These are phyloP conservation scores for Encarsia formosa DNA, from an alignment of 2,888 invertebrate species.

Conservation along the genomic window DNA sequence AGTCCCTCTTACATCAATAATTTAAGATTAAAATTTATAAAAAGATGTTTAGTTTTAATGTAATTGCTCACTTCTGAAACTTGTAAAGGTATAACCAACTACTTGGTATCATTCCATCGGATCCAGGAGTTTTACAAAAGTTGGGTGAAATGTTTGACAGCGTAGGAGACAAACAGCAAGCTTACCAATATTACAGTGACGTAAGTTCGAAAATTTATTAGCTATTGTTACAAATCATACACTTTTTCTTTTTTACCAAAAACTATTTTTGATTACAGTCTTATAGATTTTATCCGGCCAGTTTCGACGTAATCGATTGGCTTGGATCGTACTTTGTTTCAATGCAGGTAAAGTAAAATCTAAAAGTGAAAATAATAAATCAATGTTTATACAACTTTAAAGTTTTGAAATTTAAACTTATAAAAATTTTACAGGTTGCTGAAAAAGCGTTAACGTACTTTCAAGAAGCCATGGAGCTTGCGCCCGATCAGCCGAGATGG, in stretches of 20 bases:
- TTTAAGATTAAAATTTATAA: too few species aligned
- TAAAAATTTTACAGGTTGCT: conserved; percentile 60
- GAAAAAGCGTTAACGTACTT: conserved; percentile 83
- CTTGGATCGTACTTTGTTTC: conserved; percentile 86
- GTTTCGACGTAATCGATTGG: conserved; percentile 74
- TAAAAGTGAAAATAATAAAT: too few species aligned
- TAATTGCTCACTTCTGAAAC: too few species aligned
- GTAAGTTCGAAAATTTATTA: conserved; percentile 50
- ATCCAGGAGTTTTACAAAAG: conserved; percentile 83
- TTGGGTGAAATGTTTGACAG: conserved; percentile 86
- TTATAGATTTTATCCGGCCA: conserved; percentile 47
- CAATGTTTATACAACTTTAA: too few species aligned
- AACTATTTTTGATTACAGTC: conserved; percentile 41
- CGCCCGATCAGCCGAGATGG: conserved; percentile 69
- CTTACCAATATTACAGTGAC: conserved; percentile 78
- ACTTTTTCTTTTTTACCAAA: conserved; percentile 26
- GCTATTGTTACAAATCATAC: not conserved
- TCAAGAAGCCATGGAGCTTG: conserved; percentile 65
- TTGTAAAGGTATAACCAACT: conserved; percentile 67
- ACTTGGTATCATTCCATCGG: conserved; percentile 78
- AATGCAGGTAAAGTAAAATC: conserved; percentile 65
- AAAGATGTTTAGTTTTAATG: too few species aligned
- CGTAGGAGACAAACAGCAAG: conserved; percentile 87
- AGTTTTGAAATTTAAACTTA: too few species aligned
- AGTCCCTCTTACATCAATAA: too few species aligned